These are phyloP conservation scores for Paedocypris micromegethes DNA, from an alignment of 2,797 vertebrate genomes.

Conservation along the genomic window DNA sequence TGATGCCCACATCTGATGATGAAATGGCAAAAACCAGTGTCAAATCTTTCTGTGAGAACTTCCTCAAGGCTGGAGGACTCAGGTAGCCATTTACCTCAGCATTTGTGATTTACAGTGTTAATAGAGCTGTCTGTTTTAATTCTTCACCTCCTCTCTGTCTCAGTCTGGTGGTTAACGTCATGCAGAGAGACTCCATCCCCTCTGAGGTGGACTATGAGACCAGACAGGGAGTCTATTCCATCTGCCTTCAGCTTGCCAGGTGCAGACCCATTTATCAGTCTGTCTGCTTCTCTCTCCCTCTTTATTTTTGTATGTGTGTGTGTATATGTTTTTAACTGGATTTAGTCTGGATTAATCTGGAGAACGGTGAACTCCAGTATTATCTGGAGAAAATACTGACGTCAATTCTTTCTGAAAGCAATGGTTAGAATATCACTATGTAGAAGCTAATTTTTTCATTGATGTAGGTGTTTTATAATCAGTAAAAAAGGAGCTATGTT, in stretches of 20 bases:
- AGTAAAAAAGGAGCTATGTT: no score
- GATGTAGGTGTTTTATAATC: no score
- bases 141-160: constrained; percentile 33
- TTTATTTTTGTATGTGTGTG: background rate
- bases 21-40: constrained; percentile 99
- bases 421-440: no score
- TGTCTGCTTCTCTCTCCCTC: background rate
- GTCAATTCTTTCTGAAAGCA: no score
- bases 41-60: constrained; percentile 98
- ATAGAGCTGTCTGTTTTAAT: constrained; percentile 25
- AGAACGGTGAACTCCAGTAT: no score
- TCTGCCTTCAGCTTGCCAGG: constrained; percentile 96
- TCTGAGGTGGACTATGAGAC: constrained; percentile 98
- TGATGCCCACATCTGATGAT: constrained; percentile 98
- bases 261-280: constrained; percentile 50
- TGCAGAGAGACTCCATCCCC: constrained; percentile 98
- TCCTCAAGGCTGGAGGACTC: constrained; percentile 94
- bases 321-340: no score
- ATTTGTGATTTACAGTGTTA: background rate
- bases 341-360: no score
- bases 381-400: no score
- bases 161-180: constrained; percentile 98
- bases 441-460: no score
- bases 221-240: constrained; percentile 96
- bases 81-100: constrained; percentile 70